Evolutionary conservation across 1,140 invertebrate species (phyloP).

Genomic region (Reticulitermes speratus): DNA sequence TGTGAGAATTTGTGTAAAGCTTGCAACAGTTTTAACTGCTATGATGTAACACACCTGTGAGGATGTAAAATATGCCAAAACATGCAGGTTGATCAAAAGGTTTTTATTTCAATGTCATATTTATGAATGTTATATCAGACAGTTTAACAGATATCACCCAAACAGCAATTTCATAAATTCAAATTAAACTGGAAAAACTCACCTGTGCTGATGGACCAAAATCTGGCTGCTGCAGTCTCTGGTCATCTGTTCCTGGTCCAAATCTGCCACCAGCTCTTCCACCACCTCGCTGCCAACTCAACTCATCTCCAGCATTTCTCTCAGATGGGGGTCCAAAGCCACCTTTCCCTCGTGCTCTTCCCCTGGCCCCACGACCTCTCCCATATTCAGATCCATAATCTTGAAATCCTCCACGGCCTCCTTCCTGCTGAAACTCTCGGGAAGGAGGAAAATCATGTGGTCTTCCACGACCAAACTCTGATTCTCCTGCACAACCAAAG

Average conservation of each 20-base stretch:
- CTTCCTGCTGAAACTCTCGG: background rate
- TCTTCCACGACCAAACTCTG: constrained; percentile 23
- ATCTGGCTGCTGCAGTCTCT: constrained; percentile 3
- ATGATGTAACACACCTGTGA: too few species aligned
- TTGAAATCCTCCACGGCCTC: background rate
- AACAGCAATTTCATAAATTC: too few species aligned
- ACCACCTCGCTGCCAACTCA: background rate
- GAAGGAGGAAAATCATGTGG: constrained; percentile 30
- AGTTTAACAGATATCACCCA: too few species aligned
- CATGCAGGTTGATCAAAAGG: too few species aligned
- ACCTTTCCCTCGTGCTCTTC: constrained; percentile 17
- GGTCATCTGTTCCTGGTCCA: constrained; percentile 2
- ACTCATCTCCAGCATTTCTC: background rate
- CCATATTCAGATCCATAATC: constrained; percentile 32
- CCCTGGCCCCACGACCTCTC: background rate
- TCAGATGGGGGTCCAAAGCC: background rate
- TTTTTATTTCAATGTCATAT: too few species aligned
- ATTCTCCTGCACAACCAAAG: background rate
- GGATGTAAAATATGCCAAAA: too few species aligned
- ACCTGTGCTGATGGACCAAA: background rate
- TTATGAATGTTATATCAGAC: too few species aligned
- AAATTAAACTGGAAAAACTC: background rate
- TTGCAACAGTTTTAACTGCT: too few species aligned
- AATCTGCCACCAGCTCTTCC: constrained; percentile 6
- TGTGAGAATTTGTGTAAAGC: too few species aligned